Evolutionary conservation across 2,888 invertebrate species (phyloP).

Genomic region (Anoplius nigerrimus): DNA sequence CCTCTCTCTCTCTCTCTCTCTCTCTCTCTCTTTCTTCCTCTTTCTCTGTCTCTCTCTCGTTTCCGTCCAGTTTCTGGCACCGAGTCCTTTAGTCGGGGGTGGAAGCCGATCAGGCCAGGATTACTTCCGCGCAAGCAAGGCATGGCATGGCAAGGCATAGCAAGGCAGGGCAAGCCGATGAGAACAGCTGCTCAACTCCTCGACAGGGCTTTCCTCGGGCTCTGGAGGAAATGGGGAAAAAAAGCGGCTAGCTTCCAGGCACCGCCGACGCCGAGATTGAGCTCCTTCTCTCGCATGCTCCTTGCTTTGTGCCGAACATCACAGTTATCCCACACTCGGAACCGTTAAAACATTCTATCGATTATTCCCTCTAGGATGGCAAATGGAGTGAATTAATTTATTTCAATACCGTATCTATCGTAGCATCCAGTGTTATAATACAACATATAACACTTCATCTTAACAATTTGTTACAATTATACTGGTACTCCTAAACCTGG

Average conservation of each 20-base stretch:
- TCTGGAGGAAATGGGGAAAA: conserved; percentile 59
- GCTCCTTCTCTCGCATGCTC: not conserved
- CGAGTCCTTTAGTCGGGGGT: conserved; percentile 9
- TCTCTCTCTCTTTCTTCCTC: not conserved
- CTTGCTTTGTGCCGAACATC: no score
- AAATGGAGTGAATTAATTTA: no score
- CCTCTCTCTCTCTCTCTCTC: not conserved
- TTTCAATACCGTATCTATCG: no score
- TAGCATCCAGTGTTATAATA: no score
- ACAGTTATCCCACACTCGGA: no score
- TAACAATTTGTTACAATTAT: no score
- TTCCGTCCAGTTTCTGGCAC: conserved; percentile 14
- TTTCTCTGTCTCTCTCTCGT: conserved; percentile 16
- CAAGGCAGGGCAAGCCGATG: conserved; percentile 33
- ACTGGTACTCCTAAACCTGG: no score
- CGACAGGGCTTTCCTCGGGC: conserved; percentile 56
- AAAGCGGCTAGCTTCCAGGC: not conserved
- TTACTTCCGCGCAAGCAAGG: conserved; percentile 55
- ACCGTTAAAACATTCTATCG: no score
- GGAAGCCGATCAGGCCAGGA: conserved; percentile 51
- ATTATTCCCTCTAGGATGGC: no score
- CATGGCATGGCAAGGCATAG: no score
- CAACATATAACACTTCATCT: no score
- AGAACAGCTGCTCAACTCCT: conserved; percentile 53
- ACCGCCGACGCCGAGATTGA: not conserved